A percentile compares a stretch with the other conserved stretches of the same genome.
These are phyloP conservation scores for Liopterus haemorrhoidalis DNA, from an alignment of 2,888 invertebrate genomes.

Conservation along the genomic window DNA sequence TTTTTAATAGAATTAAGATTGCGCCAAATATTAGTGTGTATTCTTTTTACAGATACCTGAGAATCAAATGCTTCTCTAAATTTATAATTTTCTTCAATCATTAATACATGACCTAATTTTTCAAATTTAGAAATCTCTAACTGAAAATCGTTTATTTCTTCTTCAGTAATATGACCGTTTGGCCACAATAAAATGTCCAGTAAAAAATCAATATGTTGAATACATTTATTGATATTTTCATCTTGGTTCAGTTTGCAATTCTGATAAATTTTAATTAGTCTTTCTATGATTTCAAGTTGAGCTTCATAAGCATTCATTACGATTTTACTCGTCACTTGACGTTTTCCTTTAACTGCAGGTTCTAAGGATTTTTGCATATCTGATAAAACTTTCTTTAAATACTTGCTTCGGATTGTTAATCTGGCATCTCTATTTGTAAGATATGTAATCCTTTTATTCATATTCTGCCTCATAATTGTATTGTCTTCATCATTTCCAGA, in stretches of 20 bases:
- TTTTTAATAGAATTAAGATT: constrained; percentile 24
- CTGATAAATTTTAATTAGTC: constrained; percentile 26
- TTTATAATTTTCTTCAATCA: constrained; percentile 20
- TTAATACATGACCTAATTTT: constrained; percentile 34
- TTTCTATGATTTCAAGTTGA: constrained; percentile 33
- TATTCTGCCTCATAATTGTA: constrained; percentile 48
- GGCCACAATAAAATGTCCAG: constrained; percentile 26
- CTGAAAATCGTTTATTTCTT: constrained; percentile 38
- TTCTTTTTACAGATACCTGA: constrained; percentile 9
- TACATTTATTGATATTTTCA: constrained; percentile 11
- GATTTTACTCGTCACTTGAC: constrained; percentile 29
- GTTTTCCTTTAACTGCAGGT: constrained; percentile 21
- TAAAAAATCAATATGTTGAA: constrained; percentile 32
- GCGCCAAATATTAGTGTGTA: constrained; percentile 13
- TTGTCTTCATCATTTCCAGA: constrained; percentile 45
- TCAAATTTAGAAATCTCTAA: constrained; percentile 37
- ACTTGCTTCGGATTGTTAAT: too few species aligned
- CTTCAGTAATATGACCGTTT: constrained; percentile 34
- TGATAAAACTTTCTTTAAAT: too few species aligned
- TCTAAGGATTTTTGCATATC: constrained; percentile 19
- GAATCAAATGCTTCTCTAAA: constrained; percentile 15
- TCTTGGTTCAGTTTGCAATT: constrained; percentile 9
- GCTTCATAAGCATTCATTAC: constrained; percentile 24
- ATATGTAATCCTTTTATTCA: too few species aligned
- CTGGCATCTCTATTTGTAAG: too few species aligned